Conservation (phyloP, 2,797 vertebrate genomes). For the Columba guinea region DNA sequence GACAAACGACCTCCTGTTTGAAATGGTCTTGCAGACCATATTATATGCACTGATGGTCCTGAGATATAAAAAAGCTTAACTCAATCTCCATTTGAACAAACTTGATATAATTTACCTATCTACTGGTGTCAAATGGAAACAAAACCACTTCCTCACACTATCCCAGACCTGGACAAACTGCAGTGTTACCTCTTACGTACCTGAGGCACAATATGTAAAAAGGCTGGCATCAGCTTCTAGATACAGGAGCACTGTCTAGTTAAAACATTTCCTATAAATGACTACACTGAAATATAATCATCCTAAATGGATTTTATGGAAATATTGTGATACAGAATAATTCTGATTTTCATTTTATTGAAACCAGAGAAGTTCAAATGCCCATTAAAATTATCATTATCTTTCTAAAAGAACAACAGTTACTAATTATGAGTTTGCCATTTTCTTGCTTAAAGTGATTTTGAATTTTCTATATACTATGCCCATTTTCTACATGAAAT, state of each 20-base stretch:
- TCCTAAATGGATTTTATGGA: not conserved
- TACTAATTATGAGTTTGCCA: slow-evolving; percentile 5
- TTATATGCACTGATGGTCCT: not conserved
- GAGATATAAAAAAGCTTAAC: not conserved
- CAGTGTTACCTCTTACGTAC: not conserved
- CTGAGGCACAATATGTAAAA: not conserved
- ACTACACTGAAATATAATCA: not conserved
- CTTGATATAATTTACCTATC: not conserved
- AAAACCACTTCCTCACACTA: not conserved
- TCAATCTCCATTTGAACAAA: not conserved
- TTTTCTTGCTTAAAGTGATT: slow-evolving; percentile 20
- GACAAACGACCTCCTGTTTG: not conserved
- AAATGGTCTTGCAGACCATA: not conserved
- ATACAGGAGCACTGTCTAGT: not conserved
- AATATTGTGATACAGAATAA: not conserved
- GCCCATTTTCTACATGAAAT: slow-evolving; percentile 28
- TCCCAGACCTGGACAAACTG: not conserved
- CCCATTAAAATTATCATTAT: not conserved
- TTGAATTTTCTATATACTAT: slow-evolving; percentile 24
- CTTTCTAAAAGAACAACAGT: not conserved
- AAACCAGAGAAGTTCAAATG: not conserved
- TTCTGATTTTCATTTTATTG: not conserved
- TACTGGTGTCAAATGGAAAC: not conserved
- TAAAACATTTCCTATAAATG: not conserved
- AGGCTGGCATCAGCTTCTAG: not conserved